phyloP scores from a whole-genome alignment of 2,113 vertebrate species.

The Capra hircus region DNA sequence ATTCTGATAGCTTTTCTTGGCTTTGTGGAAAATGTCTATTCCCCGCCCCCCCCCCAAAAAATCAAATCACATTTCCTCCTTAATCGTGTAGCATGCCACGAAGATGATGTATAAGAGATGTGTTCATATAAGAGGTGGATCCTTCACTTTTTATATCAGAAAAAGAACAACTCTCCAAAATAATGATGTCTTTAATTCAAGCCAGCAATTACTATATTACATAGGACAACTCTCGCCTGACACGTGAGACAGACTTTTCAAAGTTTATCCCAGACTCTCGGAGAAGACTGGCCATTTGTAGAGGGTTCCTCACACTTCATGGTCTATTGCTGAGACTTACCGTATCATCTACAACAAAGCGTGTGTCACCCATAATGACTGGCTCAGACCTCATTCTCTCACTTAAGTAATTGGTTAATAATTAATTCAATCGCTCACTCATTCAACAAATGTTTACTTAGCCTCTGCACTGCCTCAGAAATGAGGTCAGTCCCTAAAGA shows the following conservation, averaged over 20 bases:
- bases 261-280: background rate
- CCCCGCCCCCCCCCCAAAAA: background rate
- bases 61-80: slow-evolving; percentile 35
- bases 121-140: background rate
- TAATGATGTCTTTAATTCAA: slow-evolving; percentile 31
- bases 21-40: slow-evolving; percentile 47
- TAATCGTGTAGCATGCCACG: background rate
- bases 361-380: background rate
- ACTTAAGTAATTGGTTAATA: background rate
- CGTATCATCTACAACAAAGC: background rate
- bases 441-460: background rate
- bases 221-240: background rate
- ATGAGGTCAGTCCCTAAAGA: background rate
- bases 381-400: background rate
- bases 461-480: background rate
- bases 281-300: background rate
- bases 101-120: background rate
- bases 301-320: background rate
- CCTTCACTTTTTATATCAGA: background rate
- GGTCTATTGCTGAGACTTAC: background rate
- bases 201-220: background rate
- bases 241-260: background rate
- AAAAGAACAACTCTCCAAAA: slow-evolving; percentile 37
- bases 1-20: slow-evolving; percentile 31
- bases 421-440: background rate